Base-by-base conservation (phyloP, 2,113 vertebrate genomes). In the Falcunculus frontatus region DNA sequence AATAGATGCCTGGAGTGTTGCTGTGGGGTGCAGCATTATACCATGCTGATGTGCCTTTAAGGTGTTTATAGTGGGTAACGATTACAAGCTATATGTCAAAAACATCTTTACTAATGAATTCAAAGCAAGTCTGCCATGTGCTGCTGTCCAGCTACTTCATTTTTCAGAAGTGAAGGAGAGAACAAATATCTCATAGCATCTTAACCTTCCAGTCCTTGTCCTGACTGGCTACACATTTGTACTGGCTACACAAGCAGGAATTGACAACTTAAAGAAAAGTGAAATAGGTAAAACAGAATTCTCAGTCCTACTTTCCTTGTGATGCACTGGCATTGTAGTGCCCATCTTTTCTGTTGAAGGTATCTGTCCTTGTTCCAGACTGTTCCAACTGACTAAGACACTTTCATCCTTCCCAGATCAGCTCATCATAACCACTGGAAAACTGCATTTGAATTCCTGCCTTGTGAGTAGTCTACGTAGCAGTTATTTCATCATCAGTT, bases 1-100 rank as follows among this genome's bases (percentile, higher is more conserved):
- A 93, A 70, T 62, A 86, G 23, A 55, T 86, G 83, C 75, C 85
- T 83, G 83, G 37, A 92, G 41, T 92, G 73, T 80, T 90, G 94
- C 79, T 94, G 69, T 69, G 77, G 79, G 75, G 82, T 90, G 80
- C 32, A 76, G 70, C 35, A 49, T 57, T 85, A 37, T 53, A 44
- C 59, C 75, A 65, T 74, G 67, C 50, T 79, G 63, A 90, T 93
- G 44, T 53, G 25, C 7, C 41, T 95, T 85, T 85, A 69, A 73
- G 65, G 50, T 53, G 32, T 57, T 60, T 79, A 64, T 46, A 53
- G 70, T 49, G 32, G 35, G 29, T 76, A 86, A 83, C 3, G 5
- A 74, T 90, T 53, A 65, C 46, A 83, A 69, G n/a, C 35, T 76
- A 2, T 76, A 56, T 62, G 46, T 85, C 82, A 90, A 57, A 95